Percentiles rank a stretch among this genome's conserved stretches.
These are phyloP conservation scores for Forbesichthys agassizii DNA, from an alignment of 2,113 vertebrate genomes.

Conservation along the genomic window DNA sequence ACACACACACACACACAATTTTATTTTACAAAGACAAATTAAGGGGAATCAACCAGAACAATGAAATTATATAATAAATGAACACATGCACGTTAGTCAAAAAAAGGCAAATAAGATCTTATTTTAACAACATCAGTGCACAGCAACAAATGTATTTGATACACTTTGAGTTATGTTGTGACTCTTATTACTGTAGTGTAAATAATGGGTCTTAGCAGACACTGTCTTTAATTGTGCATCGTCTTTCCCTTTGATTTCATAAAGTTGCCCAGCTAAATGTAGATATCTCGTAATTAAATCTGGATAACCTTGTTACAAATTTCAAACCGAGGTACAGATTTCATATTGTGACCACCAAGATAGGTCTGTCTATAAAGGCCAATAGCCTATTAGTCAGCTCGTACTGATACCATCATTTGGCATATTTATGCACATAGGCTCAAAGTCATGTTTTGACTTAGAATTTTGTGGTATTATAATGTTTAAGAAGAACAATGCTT, in stretches of 20 bases:
- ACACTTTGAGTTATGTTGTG: constrained; percentile 56
- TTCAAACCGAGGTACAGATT: constrained; percentile 39
- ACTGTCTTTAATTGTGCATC: constrained; percentile 60
- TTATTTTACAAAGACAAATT: constrained; percentile 58
- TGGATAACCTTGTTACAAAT: constrained; percentile 58
- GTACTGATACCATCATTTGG: constrained; percentile 10
- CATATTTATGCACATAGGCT: not conserved
- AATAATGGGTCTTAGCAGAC: constrained; percentile 62
- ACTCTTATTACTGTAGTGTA: constrained; percentile 51
- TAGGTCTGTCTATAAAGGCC: constrained; percentile 28
- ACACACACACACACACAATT: constrained; percentile 33
- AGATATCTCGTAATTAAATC: constrained; percentile 67
- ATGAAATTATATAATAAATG: constrained; percentile 65
- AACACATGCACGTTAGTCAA: constrained; percentile 59
- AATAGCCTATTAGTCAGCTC: constrained; percentile 30
- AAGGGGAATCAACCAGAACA: constrained; percentile 62
- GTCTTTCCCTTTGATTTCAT: constrained; percentile 67
- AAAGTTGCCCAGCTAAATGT: constrained; percentile 68
- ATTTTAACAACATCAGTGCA: constrained; percentile 61
- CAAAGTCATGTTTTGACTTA: no score
- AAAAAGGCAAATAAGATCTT: constrained; percentile 68
- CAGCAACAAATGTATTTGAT: constrained; percentile 53
- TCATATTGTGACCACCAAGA: constrained; percentile 29
- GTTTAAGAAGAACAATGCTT: no score
- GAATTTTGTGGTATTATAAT: not conserved